These are phyloP conservation scores for Margarornis squamiger DNA, from an alignment of 2,797 vertebrate genomes.

Conservation along the genomic window DNA sequence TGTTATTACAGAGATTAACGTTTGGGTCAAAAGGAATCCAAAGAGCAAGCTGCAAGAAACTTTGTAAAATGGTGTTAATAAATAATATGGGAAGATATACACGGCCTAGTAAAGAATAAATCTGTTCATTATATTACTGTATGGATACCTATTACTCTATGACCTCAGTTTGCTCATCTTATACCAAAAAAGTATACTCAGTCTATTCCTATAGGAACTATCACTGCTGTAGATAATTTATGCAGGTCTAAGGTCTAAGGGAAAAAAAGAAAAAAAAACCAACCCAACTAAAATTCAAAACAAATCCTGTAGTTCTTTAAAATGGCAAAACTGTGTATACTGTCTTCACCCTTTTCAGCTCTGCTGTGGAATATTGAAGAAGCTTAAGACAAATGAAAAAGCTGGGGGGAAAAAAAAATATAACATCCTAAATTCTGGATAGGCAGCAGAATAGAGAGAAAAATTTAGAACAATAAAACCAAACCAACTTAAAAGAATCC, in stretches of 20 bases:
- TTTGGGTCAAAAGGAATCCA: not conserved
- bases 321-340: not conserved
- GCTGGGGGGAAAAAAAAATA: fast-evolving
- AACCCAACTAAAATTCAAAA: not conserved
- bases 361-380: not conserved
- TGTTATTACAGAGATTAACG: not conserved
- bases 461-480: not conserved
- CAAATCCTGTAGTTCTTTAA: not conserved
- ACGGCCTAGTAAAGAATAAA: not conserved
- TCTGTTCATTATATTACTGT: not conserved
- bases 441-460: not conserved
- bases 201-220: not conserved
- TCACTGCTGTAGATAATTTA: not conserved
- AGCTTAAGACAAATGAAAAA: not conserved
- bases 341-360: not conserved
- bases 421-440: not conserved
- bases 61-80: not conserved
- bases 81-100: not conserved
- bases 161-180: not conserved
- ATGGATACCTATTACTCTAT: not conserved
- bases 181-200: not conserved
- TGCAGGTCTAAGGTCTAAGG: not conserved
- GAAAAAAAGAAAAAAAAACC: not conserved
- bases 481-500: not conserved
- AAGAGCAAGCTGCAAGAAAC: not conserved